Base-by-base conservation (phyloP, 92 coral and sea anemone species). In the Umimayanthus chanpuru region DNA sequence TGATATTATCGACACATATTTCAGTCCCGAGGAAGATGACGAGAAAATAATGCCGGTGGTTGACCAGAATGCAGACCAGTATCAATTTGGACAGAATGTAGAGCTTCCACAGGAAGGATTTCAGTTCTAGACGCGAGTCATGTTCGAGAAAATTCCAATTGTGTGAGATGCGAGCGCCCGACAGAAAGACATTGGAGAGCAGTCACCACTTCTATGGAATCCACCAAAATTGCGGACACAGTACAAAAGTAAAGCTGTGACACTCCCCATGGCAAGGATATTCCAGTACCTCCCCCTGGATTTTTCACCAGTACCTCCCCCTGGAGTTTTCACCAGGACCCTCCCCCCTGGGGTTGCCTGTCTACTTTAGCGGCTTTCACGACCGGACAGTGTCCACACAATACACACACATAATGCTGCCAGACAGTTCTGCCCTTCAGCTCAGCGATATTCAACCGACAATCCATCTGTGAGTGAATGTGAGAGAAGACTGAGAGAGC, bases 1-100 rank as follows among this genome's bases (percentile, higher is more conserved):
- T 85, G 99, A 95, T 78, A 95, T 97, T 23, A 95, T 97, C 20
- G 99, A 97, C 88, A 90, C 93, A 61, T 97, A 91, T 80, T 97
- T 97, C 87, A 94, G 98, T 32, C 94, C 96, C 4, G 99, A 97
- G 50, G 99, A 97, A 16, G 99, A 94, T 23, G 99, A 97, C 79
- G 98, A 97, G 29, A 94, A 95, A 83, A 88, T 97, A 72, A 89
- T 91, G 81, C 99, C 99, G 8, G 85, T 88, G n/a, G 90, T 93
- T 47, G 97, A 96, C 49, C 91, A 91, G 79, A 86, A 82, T 66
- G 86, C 98, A 75, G 96, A 85, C 12, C 99, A 97, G 70, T 97
- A 89, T 80, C 99, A 97, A 56, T 97, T 97, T 85, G 95, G 94
- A 39, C 92, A 94, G 70, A 92, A 89, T 76, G 93, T 92, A 75